Conservation (phyloP, 2,888 invertebrate genomes). For the Atherix ibis region DNA sequence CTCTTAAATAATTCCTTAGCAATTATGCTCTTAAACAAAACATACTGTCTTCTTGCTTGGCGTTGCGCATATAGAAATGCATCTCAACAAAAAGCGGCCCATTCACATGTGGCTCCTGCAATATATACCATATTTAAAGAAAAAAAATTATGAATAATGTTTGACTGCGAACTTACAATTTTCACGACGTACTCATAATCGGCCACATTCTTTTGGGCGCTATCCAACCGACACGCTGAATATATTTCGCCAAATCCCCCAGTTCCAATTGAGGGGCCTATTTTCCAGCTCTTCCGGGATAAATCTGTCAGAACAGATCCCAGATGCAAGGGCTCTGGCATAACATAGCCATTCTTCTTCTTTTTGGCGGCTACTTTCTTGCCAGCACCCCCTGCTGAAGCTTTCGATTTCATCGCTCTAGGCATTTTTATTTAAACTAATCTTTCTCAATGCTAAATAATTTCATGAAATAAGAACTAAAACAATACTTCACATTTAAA, state of each 20-base stretch:
- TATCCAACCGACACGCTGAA: slow-evolving; percentile 49
- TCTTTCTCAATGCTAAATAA: too few relatives aligned
- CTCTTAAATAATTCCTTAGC: slow-evolving; percentile 6
- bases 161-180: slow-evolving; percentile 45
- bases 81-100: slow-evolving; percentile 91
- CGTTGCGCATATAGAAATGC: slow-evolving; percentile 72
- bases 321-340: slow-evolving; percentile 24
- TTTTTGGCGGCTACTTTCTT: slow-evolving; percentile 16
- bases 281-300: slow-evolving; percentile 64
- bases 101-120: slow-evolving; percentile 77
- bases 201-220: slow-evolving; percentile 35
- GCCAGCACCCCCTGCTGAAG: slow-evolving; percentile 4
- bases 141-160: background rate
- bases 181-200: slow-evolving; percentile 57
- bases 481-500: too few relatives aligned
- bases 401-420: slow-evolving; percentile 12
- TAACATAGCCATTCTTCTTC: slow-evolving; percentile 25
- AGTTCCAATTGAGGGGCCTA: slow-evolving; percentile 74
- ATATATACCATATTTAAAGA: slow-evolving; percentile 7
- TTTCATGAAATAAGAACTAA: too few relatives aligned
- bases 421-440: slow-evolving; percentile 15
- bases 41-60: slow-evolving; percentile 53
- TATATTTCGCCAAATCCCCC: slow-evolving; percentile 95
- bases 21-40: slow-evolving; percentile 14
- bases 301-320: slow-evolving; percentile 68